Evolutionary conservation across 2,797 vertebrate species (phyloP).

Genomic region (Ciconia nigra): DNA sequence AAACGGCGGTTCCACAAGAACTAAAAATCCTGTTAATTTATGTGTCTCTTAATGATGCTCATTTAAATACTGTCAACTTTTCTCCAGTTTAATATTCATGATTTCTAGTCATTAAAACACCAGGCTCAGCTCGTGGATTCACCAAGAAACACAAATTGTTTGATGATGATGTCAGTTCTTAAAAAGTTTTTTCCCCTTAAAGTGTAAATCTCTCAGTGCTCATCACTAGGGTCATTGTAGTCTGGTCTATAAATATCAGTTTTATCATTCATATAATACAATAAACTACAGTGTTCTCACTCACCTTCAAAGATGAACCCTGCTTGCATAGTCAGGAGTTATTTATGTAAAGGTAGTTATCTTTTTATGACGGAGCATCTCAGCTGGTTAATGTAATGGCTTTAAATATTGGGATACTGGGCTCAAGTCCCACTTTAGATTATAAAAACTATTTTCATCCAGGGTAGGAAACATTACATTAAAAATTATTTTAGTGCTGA

Average conservation of each 20-base stretch:
- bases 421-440: conserved; percentile 45
- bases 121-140: conserved; percentile 48
- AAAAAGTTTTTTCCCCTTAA: conserved; percentile 49
- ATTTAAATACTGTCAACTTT: conserved; percentile 87
- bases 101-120: conserved; percentile 80
- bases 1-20: conserved; percentile 81
- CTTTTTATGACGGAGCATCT: conserved; percentile 41
- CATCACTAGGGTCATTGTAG: conserved; percentile 26
- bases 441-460: conserved; percentile 50
- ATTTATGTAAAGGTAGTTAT: conserved; percentile 62
- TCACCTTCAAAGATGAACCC: conserved; percentile 33
- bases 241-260: conserved; percentile 42
- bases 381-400: conserved; percentile 57
- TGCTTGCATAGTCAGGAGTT: conserved; percentile 41
- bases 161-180: conserved; percentile 65
- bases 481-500: conserved; percentile 51
- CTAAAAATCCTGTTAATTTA: conserved; percentile 86
- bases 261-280: conserved; percentile 35
- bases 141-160: conserved; percentile 64
- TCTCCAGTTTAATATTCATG: conserved; percentile 81
- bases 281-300: conserved; percentile 40
- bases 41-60: conserved; percentile 85
- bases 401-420: conserved; percentile 46
- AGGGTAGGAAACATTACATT: conserved; percentile 42
- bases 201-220: conserved; percentile 13